These are phyloP conservation scores for Bilobella aurantiaca DNA, from an alignment of 1,140 invertebrate genomes.

Conservation along the genomic window DNA sequence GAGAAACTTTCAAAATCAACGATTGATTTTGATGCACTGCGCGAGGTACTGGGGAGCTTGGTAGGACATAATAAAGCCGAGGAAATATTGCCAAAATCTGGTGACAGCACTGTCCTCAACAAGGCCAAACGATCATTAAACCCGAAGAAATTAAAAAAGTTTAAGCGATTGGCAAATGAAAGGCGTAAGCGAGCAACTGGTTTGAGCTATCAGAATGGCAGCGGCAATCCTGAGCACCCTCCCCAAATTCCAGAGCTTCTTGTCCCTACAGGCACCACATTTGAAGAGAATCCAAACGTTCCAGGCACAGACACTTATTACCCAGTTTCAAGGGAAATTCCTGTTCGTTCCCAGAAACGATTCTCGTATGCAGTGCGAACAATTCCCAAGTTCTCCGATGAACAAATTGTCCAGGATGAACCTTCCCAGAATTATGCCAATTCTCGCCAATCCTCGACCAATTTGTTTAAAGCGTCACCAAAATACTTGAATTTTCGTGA, in stretches of 20 bases:
- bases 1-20: not conserved
- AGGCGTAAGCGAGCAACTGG: not conserved
- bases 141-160: not conserved
- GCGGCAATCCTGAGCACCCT: not conserved
- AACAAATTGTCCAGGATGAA: too few relatives aligned
- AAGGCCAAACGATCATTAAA: not conserved
- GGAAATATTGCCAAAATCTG: not conserved
- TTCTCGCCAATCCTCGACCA: too few relatives aligned
- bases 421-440: too few relatives aligned
- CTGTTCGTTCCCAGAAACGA: too few relatives aligned
- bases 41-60: not conserved
- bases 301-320: too few relatives aligned
- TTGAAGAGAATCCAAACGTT: too few relatives aligned
- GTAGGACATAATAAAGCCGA: not conserved
- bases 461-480: too few relatives aligned
- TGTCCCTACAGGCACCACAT: not conserved
- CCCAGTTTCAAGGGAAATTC: too few relatives aligned
- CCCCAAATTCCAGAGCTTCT: not conserved
- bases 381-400: too few relatives aligned
- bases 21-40: not conserved
- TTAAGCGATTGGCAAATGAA: not conserved
- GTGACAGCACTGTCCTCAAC: too few relatives aligned
- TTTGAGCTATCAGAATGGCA: not conserved
- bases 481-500: too few relatives aligned
- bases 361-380: too few relatives aligned